These are phyloP conservation scores for Meteorus cinctellus DNA, from an alignment of 2,888 invertebrate genomes.

Conservation along the genomic window DNA sequence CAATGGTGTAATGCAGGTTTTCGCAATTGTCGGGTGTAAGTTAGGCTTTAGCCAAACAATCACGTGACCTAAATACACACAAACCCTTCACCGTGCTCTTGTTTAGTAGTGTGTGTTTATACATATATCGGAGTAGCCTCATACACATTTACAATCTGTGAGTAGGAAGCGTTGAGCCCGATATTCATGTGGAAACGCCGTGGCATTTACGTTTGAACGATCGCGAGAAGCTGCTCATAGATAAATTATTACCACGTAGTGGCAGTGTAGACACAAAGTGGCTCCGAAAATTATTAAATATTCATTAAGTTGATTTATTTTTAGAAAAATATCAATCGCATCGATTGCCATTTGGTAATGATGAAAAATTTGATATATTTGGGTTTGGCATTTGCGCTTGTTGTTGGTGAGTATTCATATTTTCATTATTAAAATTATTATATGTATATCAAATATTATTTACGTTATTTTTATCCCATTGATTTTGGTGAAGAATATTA, in stretches of 20 bases:
- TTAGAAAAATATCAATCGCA: not conserved
- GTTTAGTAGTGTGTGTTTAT: not conserved
- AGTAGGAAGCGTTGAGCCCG: not conserved
- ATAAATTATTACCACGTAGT: not conserved
- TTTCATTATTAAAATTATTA: slow-evolving; percentile 2
- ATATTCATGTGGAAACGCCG: not conserved
- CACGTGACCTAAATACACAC: not conserved
- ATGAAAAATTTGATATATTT: slow-evolving; percentile 65
- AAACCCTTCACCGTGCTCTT: not conserved
- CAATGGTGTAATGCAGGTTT: not conserved
- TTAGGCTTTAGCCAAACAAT: not conserved
- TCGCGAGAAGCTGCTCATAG: not conserved
- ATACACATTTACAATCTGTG: not conserved
- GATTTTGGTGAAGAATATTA: not conserved
- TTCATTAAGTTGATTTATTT: slow-evolving; percentile 5
- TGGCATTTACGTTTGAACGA: slow-evolving; percentile 2
- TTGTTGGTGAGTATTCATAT: slow-evolving; percentile 61
- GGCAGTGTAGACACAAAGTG: not conserved
- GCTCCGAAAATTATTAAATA: not conserved
- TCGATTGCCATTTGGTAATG: slow-evolving; percentile 34
- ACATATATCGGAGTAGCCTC: not conserved
- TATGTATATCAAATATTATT: not conserved
- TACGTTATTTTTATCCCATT: not conserved
- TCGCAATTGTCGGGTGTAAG: not conserved
- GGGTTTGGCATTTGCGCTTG: slow-evolving; percentile 59